Evolutionary conservation across 2,797 vertebrate genomes (phyloP).

Genomic region (Luscinia megarhynchos): DNA sequence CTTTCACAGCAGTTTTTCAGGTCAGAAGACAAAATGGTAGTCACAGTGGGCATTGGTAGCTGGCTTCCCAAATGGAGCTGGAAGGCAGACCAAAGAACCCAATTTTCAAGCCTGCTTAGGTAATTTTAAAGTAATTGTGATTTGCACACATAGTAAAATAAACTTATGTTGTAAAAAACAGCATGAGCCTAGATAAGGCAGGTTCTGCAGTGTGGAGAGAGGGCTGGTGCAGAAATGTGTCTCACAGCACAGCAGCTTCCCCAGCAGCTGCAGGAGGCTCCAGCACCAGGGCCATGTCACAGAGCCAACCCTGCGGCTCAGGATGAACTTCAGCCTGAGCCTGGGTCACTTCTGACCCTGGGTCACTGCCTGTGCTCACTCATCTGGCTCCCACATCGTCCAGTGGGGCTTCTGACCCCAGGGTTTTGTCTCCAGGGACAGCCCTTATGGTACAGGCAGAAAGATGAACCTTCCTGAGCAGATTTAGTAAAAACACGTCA

Average conservation of each 20-base stretch:
- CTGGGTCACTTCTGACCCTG: not conserved
- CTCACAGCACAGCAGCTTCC: not conserved
- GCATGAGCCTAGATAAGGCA: not conserved
- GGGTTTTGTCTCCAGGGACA: not conserved
- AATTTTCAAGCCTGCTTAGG: not conserved
- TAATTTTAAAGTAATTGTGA: not conserved
- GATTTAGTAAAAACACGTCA: not conserved
- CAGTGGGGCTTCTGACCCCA: not conserved
- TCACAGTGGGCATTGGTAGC: not conserved
- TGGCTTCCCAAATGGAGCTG: not conserved
- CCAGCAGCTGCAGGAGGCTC: rapidly evolving
- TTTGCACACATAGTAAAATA: not conserved
- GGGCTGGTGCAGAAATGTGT: not conserved
- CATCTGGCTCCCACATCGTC: not conserved
- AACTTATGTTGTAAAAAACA: rapidly evolving
- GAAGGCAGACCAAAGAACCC: not conserved
- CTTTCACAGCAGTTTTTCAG: not conserved
- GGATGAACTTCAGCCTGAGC: not conserved
- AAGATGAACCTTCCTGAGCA: not conserved
- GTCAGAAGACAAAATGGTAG: not conserved
- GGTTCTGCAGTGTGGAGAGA: not conserved
- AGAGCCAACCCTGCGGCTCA: not conserved
- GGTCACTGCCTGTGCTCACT: not conserved
- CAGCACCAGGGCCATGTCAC: rapidly evolving
- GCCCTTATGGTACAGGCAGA: not conserved